Percentiles rank a stretch among this genome's conserved stretches.
phyloP scores from a whole-genome alignment of 1,140 invertebrate species.

The Antheraea pernyi region DNA sequence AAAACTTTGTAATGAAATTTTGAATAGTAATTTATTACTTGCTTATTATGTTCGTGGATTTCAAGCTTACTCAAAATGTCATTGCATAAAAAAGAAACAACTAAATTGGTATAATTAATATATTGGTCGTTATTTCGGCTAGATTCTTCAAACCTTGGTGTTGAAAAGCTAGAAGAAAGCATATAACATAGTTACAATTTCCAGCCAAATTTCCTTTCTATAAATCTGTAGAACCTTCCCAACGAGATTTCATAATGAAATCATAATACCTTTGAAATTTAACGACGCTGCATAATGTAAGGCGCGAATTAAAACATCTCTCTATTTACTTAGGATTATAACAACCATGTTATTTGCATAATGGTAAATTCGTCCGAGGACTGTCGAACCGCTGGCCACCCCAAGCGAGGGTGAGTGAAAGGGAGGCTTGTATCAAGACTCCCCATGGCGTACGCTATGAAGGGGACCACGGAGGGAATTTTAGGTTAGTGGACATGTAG shows the following conservation, averaged over 20 bases:
- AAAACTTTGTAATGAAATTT: no score
- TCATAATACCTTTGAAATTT: not conserved
- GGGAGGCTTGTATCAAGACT: slow-evolving; percentile 64
- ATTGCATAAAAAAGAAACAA: no score
- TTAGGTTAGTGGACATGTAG: slow-evolving; percentile 80
- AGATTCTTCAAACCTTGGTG: no score
- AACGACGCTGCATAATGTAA: slow-evolving; percentile 1
- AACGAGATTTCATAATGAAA: not conserved
- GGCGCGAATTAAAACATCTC: slow-evolving; percentile 10
- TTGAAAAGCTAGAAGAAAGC: no score
- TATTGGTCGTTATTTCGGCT: no score
- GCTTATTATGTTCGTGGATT: no score
- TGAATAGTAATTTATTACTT: no score
- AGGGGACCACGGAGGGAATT: slow-evolving; percentile 68
- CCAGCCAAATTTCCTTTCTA: not conserved
- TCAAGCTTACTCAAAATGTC: no score
- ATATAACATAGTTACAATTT: no score
- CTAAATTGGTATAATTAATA: no score
- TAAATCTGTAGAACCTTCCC: not conserved
- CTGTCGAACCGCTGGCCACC: slow-evolving; percentile 12
- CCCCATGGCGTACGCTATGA: slow-evolving; percentile 66
- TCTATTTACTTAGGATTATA: slow-evolving; percentile 16
- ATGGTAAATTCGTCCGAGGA: slow-evolving; percentile 6
- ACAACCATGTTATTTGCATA: slow-evolving; percentile 5
- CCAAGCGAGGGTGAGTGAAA: slow-evolving; percentile 64